phyloP scores from a whole-genome alignment of 2,888 invertebrate species.

The Pyrgus malvae region DNA sequence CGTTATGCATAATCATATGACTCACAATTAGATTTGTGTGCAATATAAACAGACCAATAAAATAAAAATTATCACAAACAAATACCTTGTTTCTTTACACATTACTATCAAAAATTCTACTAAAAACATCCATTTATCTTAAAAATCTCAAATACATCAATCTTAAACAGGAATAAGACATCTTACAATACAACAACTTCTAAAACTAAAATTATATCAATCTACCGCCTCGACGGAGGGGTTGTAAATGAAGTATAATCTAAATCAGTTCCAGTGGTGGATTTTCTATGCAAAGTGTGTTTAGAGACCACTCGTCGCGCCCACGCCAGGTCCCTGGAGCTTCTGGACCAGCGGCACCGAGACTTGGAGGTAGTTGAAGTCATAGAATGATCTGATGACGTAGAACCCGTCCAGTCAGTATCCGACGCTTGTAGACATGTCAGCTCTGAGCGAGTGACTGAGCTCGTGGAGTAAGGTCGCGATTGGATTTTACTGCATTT shows the following conservation, averaged over 20 bases:
- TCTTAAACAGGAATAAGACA: constrained; percentile 50
- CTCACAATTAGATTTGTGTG: constrained; percentile 26
- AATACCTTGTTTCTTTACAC: constrained; percentile 12
- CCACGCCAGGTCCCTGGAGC: constrained; percentile 59
- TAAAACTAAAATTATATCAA: constrained; percentile 29
- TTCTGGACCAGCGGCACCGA: constrained; percentile 43
- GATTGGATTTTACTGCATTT: constrained; percentile 27
- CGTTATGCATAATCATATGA: constrained; percentile 31
- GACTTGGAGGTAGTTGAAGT: constrained; percentile 55
- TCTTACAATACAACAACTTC: constrained; percentile 4
- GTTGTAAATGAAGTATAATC: constrained; percentile 53
- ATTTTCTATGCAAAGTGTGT: constrained; percentile 38
- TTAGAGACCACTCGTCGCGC: constrained; percentile 55
- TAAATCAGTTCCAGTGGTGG: constrained; percentile 50
- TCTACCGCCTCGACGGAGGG: constrained; percentile 47
- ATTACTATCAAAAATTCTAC: not conserved
- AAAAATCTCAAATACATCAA: constrained; percentile 48
- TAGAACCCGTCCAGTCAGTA: constrained; percentile 48
- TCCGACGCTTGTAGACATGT: constrained; percentile 47
- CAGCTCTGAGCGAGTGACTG: constrained; percentile 48
- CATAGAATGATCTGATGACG: constrained; percentile 44
- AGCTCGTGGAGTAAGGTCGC: constrained; percentile 52
- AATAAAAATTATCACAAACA: not conserved
- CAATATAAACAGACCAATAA: constrained; percentile 19
- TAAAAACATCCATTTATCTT: constrained; percentile 40